Conservation (phyloP, 2,888 invertebrate species). For the Eupithecia abbreviata region DNA sequence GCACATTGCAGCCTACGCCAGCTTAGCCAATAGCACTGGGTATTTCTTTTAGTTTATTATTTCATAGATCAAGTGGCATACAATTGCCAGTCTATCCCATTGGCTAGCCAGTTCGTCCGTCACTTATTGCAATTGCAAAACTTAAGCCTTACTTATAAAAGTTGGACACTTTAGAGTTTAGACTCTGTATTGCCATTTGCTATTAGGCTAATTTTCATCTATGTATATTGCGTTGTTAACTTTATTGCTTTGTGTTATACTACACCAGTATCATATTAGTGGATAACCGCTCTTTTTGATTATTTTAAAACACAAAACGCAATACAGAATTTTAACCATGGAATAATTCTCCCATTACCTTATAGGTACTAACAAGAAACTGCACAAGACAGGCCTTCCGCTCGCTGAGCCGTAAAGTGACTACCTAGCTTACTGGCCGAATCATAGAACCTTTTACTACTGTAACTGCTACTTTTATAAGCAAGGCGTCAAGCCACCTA, state of each 20-base stretch:
- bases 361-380: not conserved
- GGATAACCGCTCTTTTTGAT: not conserved
- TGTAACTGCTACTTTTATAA: not conserved
- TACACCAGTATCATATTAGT: not conserved
- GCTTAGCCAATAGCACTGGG: not conserved
- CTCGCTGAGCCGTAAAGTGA: not conserved
- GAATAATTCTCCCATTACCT: not conserved
- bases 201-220: not conserved
- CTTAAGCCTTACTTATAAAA: conserved; percentile 7
- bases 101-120: not conserved
- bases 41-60: not conserved
- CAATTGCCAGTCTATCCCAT: not conserved
- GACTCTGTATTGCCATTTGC: not conserved
- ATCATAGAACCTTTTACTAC: not conserved
- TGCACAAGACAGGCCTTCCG: not conserved
- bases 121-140: not conserved
- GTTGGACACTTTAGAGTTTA: not conserved
- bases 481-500: conserved; percentile 41
- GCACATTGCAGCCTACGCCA: not conserved
- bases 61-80: conserved; percentile 1
- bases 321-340: not conserved
- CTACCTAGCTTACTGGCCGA: not conserved
- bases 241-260: not conserved
- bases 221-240: not conserved
- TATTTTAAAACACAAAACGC: not conserved